phyloP scores from a whole-genome alignment of 2,113 vertebrate genomes.

The Coracopsis vasa region DNA sequence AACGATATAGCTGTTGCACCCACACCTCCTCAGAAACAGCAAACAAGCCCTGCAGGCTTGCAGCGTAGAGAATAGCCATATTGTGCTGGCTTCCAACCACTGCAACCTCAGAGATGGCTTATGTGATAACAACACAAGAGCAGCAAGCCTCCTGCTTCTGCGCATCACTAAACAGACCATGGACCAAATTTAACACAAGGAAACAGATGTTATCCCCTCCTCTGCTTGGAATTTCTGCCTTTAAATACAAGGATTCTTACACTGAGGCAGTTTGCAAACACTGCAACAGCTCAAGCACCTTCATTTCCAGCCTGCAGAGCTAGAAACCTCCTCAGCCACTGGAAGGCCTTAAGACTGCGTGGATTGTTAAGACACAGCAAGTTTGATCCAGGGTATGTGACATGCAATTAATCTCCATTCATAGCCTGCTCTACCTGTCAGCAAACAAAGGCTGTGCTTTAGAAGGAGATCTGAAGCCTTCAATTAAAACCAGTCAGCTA shows the following conservation, averaged over 20 bases:
- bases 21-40: background rate
- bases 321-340: background rate
- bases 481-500: slow-evolving; percentile 78
- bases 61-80: fast-evolving
- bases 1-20: background rate
- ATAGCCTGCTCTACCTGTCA: slow-evolving; percentile 72
- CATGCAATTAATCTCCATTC: slow-evolving; percentile 80
- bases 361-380: slow-evolving; percentile 73
- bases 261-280: background rate
- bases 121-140: fast-evolving
- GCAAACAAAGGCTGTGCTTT: slow-evolving; percentile 67
- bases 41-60: background rate
- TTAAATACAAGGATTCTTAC: background rate
- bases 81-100: background rate
- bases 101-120: background rate
- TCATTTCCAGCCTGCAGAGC: background rate
- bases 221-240: background rate
- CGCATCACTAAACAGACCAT: fast-evolving
- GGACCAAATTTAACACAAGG: fast-evolving
- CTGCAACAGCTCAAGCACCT: background rate
- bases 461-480: slow-evolving; percentile 75
- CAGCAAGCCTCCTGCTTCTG: background rate
- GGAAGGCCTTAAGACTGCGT: background rate
- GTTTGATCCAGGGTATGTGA: slow-evolving; percentile 72
- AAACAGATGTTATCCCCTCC: background rate